Conservation (phyloP, 35 echinoderm and acorn worm genomes). For the Ophioderma brevispina region DNA sequence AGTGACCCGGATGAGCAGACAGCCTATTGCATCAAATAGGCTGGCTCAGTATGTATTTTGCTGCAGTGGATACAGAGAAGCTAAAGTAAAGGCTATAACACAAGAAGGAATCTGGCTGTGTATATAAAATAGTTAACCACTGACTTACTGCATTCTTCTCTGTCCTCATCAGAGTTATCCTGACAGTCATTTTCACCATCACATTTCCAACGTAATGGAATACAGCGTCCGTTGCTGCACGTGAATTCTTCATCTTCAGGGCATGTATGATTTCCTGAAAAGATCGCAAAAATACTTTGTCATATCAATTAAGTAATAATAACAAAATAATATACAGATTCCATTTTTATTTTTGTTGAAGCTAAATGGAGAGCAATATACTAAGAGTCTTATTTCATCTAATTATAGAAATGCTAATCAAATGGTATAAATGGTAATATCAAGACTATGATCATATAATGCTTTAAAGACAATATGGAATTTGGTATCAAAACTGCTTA, state of each 20-base stretch:
- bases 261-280: conserved; percentile 42
- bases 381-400: too few species aligned
- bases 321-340: not conserved
- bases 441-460: too few species aligned
- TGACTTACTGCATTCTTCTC: conserved; percentile 36
- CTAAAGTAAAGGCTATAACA: not conserved
- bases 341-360: not conserved
- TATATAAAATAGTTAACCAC: not conserved
- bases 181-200: conserved; percentile 90
- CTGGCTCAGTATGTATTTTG: not conserved
- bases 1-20: too few species aligned
- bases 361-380: too few species aligned
- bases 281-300: not conserved
- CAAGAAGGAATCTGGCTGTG: not conserved
- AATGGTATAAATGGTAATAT: too few species aligned
- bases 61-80: not conserved
- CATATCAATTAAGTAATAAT: too few species aligned
- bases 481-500: too few species aligned
- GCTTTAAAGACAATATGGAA: too few species aligned
- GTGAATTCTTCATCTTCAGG: conserved; percentile 21
- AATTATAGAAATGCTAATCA: too few species aligned
- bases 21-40: not conserved
- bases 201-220: conserved; percentile 68
- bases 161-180: conserved; percentile 68
- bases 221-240: conserved; percentile 63